phyloP scores from a whole-genome alignment of 2,797 vertebrate genomes.

The Cyclura pinguis region DNA sequence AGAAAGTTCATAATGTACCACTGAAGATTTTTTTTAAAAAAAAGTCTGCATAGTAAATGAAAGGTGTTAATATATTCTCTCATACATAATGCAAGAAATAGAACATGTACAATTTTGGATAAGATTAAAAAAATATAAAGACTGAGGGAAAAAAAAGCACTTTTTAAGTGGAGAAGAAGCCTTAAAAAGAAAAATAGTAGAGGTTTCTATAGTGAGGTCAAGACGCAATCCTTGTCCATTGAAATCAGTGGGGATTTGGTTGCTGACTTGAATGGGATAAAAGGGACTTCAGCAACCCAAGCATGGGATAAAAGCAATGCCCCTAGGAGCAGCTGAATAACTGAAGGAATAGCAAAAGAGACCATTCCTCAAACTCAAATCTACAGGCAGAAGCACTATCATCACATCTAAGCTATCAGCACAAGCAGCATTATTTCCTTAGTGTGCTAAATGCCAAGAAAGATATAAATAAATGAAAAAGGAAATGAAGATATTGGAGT shows the following conservation, averaged over 20 bases:
- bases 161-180: neutral
- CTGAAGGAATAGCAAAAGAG: neutral
- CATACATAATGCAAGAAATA: constrained; percentile 37
- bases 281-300: neutral
- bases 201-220: neutral
- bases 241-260: neutral
- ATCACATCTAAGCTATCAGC: neutral
- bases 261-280: neutral
- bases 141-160: neutral
- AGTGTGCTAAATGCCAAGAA: neutral
- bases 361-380: constrained; percentile 14
- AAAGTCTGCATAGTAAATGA: constrained; percentile 28
- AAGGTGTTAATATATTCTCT: constrained; percentile 5
- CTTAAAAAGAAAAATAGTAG: constrained; percentile 26
- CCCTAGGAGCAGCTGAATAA: neutral
- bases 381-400: constrained; percentile 4
- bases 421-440: neutral
- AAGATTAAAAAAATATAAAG: rapidly evolving
- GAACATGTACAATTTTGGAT: constrained; percentile 3
- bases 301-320: constrained; percentile 21
- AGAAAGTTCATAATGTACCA: constrained; percentile 13
- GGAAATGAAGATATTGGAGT: constrained; percentile 40
- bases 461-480: neutral
- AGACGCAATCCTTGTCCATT: neutral
- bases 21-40: constrained; percentile 16